Base-by-base conservation (phyloP, 2,797 vertebrate genomes). In the Schizopygopsis pylzovi region DNA sequence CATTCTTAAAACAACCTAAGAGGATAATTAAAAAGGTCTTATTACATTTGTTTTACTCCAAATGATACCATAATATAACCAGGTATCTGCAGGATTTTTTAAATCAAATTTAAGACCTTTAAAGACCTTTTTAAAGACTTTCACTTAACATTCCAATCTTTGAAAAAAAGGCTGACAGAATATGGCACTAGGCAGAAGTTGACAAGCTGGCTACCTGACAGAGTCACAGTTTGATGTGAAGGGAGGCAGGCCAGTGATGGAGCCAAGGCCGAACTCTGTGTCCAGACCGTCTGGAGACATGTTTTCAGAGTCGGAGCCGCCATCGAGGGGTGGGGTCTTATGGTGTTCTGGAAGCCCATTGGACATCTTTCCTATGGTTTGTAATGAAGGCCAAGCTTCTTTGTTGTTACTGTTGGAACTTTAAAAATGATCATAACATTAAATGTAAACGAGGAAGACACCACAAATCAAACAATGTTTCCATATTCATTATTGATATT, bases 341-440 rank as follows among this genome's bases (percentile, higher is more conserved):
- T 96, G 95, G 93, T 96, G 95, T 91, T 97, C 97, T 95, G 96
- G 91, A 92, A 98, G 96, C 90, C 97, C 97, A 82, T 97, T 98
- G 94, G 95, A 91, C 87, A 94, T 92, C 95, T 94, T 96, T 91
- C 95, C 95, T 90, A 93, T 93, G 89, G 93, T 95, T 92, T 96
- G 95, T 95, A 96, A 95, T 91, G 95, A 96, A 89, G 95, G 95
- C 96, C 96, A 97, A 84, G 94, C 93, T 85, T 96, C 96, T 96
- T 95, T 96, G 94, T 94, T 95, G 95, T 92, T 96, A 94, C 92
- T 94, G 93, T 96, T 95, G 86, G 94, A 95, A 94, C 61, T 33
- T 33, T 65, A 65, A 65, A 65, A 8, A 15, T 65, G 61, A 65
- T 3, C 6, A 13, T 15, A 52, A 22, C 72, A 11, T 75, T 68